Base-by-base conservation (phyloP, 1,140 invertebrate species). In the Drosophila mojavensis region DNA sequence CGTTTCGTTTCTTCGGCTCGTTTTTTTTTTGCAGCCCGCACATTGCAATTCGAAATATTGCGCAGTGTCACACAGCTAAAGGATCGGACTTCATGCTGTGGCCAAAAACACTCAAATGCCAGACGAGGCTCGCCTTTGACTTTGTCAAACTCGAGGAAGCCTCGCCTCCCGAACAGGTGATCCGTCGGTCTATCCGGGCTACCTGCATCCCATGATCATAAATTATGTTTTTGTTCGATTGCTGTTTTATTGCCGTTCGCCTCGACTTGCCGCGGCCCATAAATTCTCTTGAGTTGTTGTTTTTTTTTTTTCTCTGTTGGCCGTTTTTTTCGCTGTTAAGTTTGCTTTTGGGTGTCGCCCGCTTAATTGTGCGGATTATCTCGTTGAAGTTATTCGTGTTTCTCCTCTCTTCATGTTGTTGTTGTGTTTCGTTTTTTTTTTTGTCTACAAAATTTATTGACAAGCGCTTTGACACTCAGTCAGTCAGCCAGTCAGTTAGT, bases 351-450 rank as follows among this genome's bases (percentile, higher is more conserved):
- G 78, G 75, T 79, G 76, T 70, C 73, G 61, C 62, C 60, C 51
- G 81, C 77, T 89, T 88, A 88, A 83, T 88, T 88, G 83, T 84
- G 76, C 67, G 80, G 84, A 89, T 89, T 89, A 89, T 84, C 84
- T 84, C 73, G 61, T 64, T 65, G 68, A 47, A 59, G 51, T 63
- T 30, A 20, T 54, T 41, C 17, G 26, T 20, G n/a, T 33, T 72
- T 71, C 43, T 10, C 36, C 3, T 39, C 36, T 39, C 36, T 2
- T 39, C 10, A 11, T 6, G 20, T 20, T 20, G 20, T 2, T 20
- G 20, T n/a, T n/a, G n/a, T n/a, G n/a, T n/a, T 9, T 9, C 3
- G 9, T 50, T 70, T 55, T 50, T 71, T 55, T 61, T 6, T 26
- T 56, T 53, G 48, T 65, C 65, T 67, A 69, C 61, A 78, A 82